These are phyloP conservation scores for Amblyjoppa proteus DNA, from an alignment of 2,888 invertebrate species.

Conservation along the genomic window DNA sequence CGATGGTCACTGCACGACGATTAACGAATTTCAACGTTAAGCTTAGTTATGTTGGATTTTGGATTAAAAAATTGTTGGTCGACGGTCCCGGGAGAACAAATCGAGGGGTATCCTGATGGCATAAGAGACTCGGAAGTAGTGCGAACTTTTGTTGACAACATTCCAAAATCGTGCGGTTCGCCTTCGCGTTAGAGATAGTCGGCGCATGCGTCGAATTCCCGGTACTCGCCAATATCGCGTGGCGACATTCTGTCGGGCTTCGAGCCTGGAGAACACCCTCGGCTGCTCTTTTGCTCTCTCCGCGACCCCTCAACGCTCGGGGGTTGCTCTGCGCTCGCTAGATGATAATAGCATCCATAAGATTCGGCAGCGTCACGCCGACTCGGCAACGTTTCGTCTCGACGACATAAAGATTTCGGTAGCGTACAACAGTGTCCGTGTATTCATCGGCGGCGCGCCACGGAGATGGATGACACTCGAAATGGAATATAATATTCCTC, in stretches of 20 bases:
- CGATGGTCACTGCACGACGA: background rate
- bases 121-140: conserved; percentile 60
- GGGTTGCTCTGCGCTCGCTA: background rate
- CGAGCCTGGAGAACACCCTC: conserved; percentile 56
- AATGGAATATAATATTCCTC: conserved; percentile 2
- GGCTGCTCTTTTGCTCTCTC: conserved; percentile 53
- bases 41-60: background rate
- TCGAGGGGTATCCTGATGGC: conserved; percentile 40
- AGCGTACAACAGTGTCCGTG: background rate
- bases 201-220: conserved; percentile 67
- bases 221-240: conserved; percentile 77
- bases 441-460: background rate
- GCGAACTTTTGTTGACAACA: conserved; percentile 78
- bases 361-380: conserved; percentile 16
- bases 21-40: background rate
- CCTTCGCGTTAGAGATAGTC: background rate
- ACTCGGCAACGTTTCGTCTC: background rate
- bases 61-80: background rate
- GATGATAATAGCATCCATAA: background rate
- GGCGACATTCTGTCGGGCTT: conserved; percentile 78
- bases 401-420: background rate
- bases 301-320: conserved; percentile 29
- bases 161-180: conserved; percentile 77
- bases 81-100: background rate
- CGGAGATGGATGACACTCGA: conserved; percentile 7